Base-by-base conservation (phyloP, 2,888 invertebrate genomes). In the Nymphalis c-album region DNA sequence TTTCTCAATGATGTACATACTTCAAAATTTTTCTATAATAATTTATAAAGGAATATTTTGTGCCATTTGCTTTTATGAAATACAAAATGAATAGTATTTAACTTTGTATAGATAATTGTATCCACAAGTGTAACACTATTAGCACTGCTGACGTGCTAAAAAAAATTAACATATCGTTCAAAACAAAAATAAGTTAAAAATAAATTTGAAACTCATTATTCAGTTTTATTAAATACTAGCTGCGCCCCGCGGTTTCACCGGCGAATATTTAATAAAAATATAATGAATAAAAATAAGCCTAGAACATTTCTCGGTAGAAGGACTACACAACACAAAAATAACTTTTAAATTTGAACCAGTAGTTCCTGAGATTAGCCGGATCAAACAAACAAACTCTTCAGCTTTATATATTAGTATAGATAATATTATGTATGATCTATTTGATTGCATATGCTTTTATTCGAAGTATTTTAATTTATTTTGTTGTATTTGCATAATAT, bases 51-150 rank as follows among this genome's bases (percentile, higher is more conserved):
- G 31, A 55, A 57, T 18, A 10, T 57, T 57, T 57, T 40, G 57
- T 57, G 57, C 57, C 57, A 57, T 57, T 57, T 40, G 57, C 57
- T 40, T 57, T 40, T 35, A 35, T 55, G 40, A 40, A 57, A 40
- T 18, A 57, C 18, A 40, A 13, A 22, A 53, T 53, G 26, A 55
- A 57, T 57, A 57, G 57, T 57, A 55, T 55, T 10, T 35, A 35
- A 57, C 17, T n/a, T 48, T 35, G 40, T 57, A 35, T 57, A 57
- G 57, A 57, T 57, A 57, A 57, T 57, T 31, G 4, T 40, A 40
- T 13, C 35, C 35, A 18, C 57, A 57, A 35, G 4, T 35, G 10
- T 35, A 35, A 57, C 4, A 57, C 2, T 55, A 20, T 57, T 40
- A 57, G 57, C 57, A 35, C 40, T 10, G 40, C 13, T 13, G 13